Conservation (phyloP, 2,888 invertebrate species). For the Cerastoderma edule region DNA sequence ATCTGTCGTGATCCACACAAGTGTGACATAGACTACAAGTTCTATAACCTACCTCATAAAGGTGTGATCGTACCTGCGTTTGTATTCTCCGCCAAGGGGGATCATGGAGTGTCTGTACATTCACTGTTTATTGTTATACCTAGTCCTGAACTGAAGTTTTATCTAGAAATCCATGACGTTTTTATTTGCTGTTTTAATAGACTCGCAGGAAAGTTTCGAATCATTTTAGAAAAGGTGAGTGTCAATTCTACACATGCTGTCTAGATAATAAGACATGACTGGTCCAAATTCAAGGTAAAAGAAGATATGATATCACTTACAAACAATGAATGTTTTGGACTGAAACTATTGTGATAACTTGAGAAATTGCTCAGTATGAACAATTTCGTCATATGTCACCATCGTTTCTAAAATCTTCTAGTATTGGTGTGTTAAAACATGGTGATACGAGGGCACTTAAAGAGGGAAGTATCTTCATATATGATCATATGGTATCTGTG, state of each 20-base stretch:
- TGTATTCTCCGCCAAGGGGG: slow-evolving; percentile 78
- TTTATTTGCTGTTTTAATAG: slow-evolving; percentile 74
- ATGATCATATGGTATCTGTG: no score
- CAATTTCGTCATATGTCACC: no score
- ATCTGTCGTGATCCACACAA: slow-evolving; percentile 79
- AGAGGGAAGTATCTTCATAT: no score
- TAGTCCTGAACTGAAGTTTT: slow-evolving; percentile 68
- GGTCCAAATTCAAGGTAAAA: no score
- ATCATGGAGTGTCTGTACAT: slow-evolving; percentile 71
- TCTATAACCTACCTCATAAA: slow-evolving; percentile 77
- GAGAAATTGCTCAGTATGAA: no score
- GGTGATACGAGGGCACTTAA: no score
- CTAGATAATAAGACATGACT: no score
- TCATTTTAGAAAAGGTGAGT: slow-evolving; percentile 79
- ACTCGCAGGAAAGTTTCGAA: slow-evolving; percentile 75
- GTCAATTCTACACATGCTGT: slow-evolving; percentile 28
- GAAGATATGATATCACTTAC: no score
- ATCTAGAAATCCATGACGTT: slow-evolving; percentile 75
- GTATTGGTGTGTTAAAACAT: no score
- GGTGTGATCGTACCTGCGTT: slow-evolving; percentile 77
- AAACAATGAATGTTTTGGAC: no score
- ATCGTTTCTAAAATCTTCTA: no score
- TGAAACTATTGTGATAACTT: no score
- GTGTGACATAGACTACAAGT: slow-evolving; percentile 78
- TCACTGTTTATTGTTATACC: slow-evolving; percentile 78